Base-by-base conservation (phyloP, 2,113 vertebrate genomes). In the Neolamprologus sp. region DNA sequence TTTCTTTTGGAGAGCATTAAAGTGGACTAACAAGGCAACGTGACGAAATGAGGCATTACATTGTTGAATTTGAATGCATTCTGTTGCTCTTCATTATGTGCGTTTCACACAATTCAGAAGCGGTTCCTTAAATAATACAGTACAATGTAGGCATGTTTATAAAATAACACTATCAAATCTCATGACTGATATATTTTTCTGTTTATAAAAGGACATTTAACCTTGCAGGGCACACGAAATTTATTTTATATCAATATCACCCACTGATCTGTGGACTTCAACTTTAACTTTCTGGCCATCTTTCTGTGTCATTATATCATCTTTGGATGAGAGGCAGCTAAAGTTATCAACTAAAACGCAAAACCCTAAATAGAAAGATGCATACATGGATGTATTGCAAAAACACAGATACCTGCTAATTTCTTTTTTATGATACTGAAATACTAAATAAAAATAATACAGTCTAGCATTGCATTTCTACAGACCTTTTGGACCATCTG, bases 201-300 rank as follows among this genome's bases (percentile, higher is more conserved):
- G 1, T 78, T 31, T 31, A 51, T 51, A n/a, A 19, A 47, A 28
- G 23, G 6, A 47, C 40, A 31, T n/a, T 78, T 33, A 78, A n/a
- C 23, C 14, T 26, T 19, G 0, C 21, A 75, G 23, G 9, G 14
- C 6, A 78, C 42, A 31, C 0, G 0, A 0, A 1, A 78, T 49
- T 19, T 19, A 75, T 47, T 75, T 47, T 12, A 31, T 75, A 19
- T 1, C 26, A 19, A 6, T 4, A 19, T 31, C 1, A n/a, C 26
- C 26, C 16, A 49, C 10, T 49, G 23, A 31, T 49, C 9, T 49
- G 26, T 73, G 6, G 40, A 47, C 14, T 19, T 19, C 42, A 12
- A 1, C 42, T 49, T 78, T 8, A 47, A 9, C 1, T 75, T 49
- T 31, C 23, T 49, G 23, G 42, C 9, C 42, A 7, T 78, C 42